These are phyloP conservation scores for Lithophane semibrunnea DNA, from an alignment of 2,888 invertebrate genomes.

Conservation along the genomic window DNA sequence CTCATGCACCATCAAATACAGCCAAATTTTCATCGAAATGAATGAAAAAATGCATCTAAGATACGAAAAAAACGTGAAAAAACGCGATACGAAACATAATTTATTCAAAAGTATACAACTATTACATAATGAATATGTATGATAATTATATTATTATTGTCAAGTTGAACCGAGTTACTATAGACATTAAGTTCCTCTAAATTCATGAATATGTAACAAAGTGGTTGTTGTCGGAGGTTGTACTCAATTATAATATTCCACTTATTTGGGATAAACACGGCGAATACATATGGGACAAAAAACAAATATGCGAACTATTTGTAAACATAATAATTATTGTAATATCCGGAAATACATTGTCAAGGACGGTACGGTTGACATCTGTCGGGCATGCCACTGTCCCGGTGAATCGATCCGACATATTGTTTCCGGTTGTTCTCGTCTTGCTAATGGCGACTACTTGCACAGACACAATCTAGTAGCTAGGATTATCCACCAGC, in stretches of 20 bases:
- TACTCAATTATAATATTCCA: constrained; percentile 29
- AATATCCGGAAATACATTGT: no score
- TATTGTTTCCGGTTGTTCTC: no score
- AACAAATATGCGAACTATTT: constrained; percentile 13
- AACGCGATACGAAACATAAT: background rate
- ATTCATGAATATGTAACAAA: constrained; percentile 39
- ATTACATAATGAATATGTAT: constrained; percentile 30
- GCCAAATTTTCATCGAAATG: constrained; percentile 2
- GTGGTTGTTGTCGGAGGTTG: constrained; percentile 13
- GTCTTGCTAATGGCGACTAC: no score
- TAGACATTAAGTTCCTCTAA: constrained; percentile 8
- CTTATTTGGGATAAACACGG: background rate
- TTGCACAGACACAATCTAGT: no score
- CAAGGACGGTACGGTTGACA: no score
- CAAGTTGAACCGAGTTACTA: constrained; percentile 1
- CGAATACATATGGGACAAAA: background rate
- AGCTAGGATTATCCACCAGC: no score
- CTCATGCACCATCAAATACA: background rate
- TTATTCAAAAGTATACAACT: constrained; percentile 15
- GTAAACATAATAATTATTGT: no score
- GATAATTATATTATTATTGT: constrained; percentile 21
- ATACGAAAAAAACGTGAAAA: background rate
- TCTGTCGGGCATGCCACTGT: no score
- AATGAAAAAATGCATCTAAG: background rate
- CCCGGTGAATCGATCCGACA: no score